These are phyloP conservation scores for Cacoxenus indagator DNA, from an alignment of 2,888 invertebrate species.

Conservation along the genomic window DNA sequence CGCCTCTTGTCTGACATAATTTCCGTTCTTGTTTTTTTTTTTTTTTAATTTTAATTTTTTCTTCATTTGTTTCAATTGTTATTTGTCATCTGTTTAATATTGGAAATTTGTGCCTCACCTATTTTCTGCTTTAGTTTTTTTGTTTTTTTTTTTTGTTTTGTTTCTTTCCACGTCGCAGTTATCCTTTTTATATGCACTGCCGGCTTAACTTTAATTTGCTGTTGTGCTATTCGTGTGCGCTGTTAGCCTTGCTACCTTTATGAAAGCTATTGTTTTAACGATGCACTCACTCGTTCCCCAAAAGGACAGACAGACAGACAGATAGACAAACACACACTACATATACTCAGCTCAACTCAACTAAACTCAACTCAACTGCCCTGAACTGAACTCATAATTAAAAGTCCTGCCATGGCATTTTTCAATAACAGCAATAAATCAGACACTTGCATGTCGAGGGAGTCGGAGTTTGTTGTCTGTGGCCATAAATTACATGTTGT, in stretches of 20 bases:
- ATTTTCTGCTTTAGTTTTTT: constrained; percentile 7
- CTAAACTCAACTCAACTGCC: no score
- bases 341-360: no score
- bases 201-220: not conserved
- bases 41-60: constrained; percentile 8
- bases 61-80: not conserved
- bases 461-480: constrained; percentile 32
- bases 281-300: not conserved
- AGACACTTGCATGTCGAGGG: constrained; percentile 65
- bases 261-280: no score
- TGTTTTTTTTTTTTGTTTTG: no score
- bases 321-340: no score
- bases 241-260: not conserved
- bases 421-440: constrained; percentile 70
- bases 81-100: not conserved
- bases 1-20: constrained; percentile 12
- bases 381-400: constrained; percentile 53
- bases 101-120: not conserved
- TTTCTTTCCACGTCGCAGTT: no score
- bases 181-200: no score
- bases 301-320: no score
- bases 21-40: not conserved
- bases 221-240: not conserved
- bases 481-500: constrained; percentile 64
- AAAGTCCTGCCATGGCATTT: constrained; percentile 65